Conservation (phyloP, 2,113 vertebrate species). For the Syngnathus floridae region DNA sequence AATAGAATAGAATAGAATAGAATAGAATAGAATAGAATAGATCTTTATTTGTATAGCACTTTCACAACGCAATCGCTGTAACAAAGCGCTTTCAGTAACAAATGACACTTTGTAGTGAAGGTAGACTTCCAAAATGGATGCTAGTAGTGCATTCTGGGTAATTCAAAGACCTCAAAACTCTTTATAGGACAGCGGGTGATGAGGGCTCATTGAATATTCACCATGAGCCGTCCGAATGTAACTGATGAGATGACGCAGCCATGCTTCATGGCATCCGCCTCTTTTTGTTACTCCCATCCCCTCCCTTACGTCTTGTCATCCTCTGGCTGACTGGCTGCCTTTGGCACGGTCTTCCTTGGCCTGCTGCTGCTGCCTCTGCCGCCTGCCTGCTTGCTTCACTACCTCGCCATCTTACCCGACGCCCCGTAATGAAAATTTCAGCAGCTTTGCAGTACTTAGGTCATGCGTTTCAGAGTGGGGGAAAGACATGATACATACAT, state of each 20-base stretch:
- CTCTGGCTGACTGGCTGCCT: slow-evolving; percentile 30
- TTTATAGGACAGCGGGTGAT: slow-evolving; percentile 16
- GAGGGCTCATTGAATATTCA: slow-evolving; percentile 29
- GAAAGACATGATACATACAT: slow-evolving; percentile 34
- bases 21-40: no score
- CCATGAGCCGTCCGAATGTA: slow-evolving; percentile 31
- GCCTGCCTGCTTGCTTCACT: slow-evolving; percentile 36
- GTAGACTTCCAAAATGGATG: no score
- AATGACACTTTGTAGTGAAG: no score
- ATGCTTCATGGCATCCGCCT: slow-evolving; percentile 30
- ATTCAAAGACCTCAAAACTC: no score
- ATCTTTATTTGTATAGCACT: no score
- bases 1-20: no score
- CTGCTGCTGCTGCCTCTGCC: slow-evolving; percentile 52
- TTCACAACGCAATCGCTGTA: no score
- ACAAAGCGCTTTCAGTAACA: no score
- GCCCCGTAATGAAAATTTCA: slow-evolving; percentile 71
- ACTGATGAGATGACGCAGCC: slow-evolving; percentile 52
- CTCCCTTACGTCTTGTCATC: slow-evolving; percentile 9
- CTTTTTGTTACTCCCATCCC: slow-evolving; percentile 16
- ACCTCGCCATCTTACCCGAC: slow-evolving; percentile 36
- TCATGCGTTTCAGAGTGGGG: slow-evolving; percentile 52
- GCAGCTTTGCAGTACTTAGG: slow-evolving; percentile 66
- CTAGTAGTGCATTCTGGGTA: no score
- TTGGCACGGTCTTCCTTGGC: slow-evolving; percentile 39